Conservation (phyloP, 2,797 vertebrate species). For the Kryptolebias ocellatus region DNA sequence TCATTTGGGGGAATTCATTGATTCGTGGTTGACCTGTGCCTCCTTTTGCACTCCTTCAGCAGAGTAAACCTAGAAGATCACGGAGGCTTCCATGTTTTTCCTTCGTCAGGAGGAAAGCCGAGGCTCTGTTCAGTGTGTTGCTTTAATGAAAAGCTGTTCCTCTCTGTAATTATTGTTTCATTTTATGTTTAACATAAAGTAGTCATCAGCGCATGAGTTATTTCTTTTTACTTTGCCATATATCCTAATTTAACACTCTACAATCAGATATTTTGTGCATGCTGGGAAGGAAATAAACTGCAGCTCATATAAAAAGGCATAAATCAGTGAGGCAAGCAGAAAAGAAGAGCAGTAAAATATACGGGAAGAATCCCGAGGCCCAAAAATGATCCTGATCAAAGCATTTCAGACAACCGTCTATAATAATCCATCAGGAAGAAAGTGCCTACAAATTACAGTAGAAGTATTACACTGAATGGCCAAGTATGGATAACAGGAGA, state of each 20-base stretch:
- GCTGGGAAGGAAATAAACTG: background rate
- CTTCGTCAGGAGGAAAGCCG: conserved; percentile 8
- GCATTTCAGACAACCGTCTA: conserved; percentile 9
- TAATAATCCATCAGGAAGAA: conserved; percentile 8
- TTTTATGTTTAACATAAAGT: conserved; percentile 14
- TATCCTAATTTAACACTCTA: background rate
- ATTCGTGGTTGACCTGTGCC: conserved; percentile 53
- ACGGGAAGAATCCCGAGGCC: background rate
- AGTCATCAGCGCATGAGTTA: background rate
- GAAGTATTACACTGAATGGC: conserved; percentile 1
- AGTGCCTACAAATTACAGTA: conserved; percentile 12
- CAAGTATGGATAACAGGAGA: conserved; percentile 4
- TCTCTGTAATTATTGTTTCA: background rate
- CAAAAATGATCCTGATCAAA: conserved; percentile 1
- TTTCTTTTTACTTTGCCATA: background rate
- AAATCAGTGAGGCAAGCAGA: background rate
- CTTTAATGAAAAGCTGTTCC: conserved; percentile 1
- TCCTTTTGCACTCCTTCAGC: conserved; percentile 39
- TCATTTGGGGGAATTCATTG: conserved; percentile 55
- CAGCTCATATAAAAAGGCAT: background rate
- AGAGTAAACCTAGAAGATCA: conserved; percentile 51
- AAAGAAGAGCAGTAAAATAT: background rate
- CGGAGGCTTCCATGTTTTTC: conserved; percentile 23
- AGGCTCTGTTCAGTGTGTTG: conserved; percentile 8
- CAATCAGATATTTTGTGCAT: background rate